Percentiles rank a stretch among this genome's conserved stretches.
Evolutionary conservation across 2,888 invertebrate species (phyloP).

Genomic region (Polyploca ridens): DNA sequence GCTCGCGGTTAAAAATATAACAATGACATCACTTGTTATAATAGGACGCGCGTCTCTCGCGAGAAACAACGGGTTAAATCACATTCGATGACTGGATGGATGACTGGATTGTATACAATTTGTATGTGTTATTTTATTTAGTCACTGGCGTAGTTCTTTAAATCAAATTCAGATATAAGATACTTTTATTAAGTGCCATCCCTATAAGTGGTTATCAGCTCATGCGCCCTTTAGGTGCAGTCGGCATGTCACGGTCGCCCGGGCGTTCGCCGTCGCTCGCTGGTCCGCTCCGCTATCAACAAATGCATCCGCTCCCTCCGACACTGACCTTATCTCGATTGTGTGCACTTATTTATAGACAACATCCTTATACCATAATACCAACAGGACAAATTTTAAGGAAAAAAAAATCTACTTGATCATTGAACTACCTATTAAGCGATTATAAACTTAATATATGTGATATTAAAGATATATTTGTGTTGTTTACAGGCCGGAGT

Average conservation of each 20-base stretch:
- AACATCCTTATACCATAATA: too few species aligned
- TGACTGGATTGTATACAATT: too few species aligned
- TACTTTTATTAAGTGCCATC: not conserved
- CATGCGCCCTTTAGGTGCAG: constrained; percentile 29
- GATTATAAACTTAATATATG: not conserved
- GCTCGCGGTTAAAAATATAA: too few species aligned
- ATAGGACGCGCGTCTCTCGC: too few species aligned
- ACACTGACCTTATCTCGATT: constrained; percentile 36
- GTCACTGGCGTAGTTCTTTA: too few species aligned
- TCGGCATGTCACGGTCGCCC: constrained; percentile 32
- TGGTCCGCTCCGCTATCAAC: constrained; percentile 28
- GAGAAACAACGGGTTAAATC: too few species aligned
- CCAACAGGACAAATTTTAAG: too few species aligned
- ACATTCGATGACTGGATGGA: too few species aligned
- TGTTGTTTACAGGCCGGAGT: constrained; percentile 82
- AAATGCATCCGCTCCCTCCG: constrained; percentile 36
- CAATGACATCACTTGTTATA: too few species aligned
- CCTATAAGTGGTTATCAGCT: constrained; percentile 18
- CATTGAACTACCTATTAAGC: not conserved
- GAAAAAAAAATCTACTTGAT: too few species aligned
- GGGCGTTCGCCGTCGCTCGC: constrained; percentile 18
- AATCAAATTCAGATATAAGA: too few species aligned
- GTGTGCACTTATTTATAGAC: constrained; percentile 16
- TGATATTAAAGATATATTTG: not conserved
- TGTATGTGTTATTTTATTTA: too few species aligned